A percentile compares a stretch with the other conserved stretches of the same genome.
Conservation (phyloP, 2,888 invertebrate genomes). For the Coecobrya sp. region DNA sequence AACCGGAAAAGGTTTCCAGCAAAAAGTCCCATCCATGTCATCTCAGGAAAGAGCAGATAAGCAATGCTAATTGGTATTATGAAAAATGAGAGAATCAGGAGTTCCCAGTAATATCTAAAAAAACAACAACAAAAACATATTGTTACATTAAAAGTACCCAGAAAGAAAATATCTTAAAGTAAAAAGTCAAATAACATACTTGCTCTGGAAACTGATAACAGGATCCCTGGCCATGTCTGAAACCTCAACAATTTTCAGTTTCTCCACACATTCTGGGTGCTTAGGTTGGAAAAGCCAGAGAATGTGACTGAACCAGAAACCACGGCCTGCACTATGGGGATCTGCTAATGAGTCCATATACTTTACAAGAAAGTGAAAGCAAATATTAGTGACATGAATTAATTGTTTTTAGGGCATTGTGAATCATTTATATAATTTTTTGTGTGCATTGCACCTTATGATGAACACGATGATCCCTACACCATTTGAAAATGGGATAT, state of each 20-base stretch:
- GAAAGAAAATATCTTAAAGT: too few species aligned
- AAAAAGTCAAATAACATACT: constrained; percentile 88
- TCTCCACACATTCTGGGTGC: constrained; percentile 95
- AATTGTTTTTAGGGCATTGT: not conserved
- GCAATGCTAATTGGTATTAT: constrained; percentile 22
- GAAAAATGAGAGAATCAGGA: not conserved
- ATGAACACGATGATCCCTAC: not conserved
- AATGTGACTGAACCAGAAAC: constrained; percentile 99
- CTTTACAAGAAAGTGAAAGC: not conserved
- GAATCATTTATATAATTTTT: not conserved
- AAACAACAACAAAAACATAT: too few species aligned
- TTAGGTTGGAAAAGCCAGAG: constrained; percentile 97
- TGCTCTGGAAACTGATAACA: constrained; percentile 94
- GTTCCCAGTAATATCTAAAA: constrained; percentile 53
- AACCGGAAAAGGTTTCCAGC: constrained; percentile 3
- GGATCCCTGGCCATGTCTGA: constrained; percentile 94
- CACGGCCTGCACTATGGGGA: constrained; percentile 95
- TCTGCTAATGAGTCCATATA: constrained; percentile 97
- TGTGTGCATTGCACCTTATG: not conserved
- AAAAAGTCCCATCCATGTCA: constrained; percentile 87
- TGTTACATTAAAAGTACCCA: too few species aligned
- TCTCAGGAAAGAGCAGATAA: constrained; percentile 89
- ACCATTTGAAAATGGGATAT: constrained; percentile 25
- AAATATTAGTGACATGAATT: not conserved
- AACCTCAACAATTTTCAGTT: constrained; percentile 95